Base-by-base conservation (phyloP, 1,140 invertebrate genomes). In the Potamilus streckersoni region DNA sequence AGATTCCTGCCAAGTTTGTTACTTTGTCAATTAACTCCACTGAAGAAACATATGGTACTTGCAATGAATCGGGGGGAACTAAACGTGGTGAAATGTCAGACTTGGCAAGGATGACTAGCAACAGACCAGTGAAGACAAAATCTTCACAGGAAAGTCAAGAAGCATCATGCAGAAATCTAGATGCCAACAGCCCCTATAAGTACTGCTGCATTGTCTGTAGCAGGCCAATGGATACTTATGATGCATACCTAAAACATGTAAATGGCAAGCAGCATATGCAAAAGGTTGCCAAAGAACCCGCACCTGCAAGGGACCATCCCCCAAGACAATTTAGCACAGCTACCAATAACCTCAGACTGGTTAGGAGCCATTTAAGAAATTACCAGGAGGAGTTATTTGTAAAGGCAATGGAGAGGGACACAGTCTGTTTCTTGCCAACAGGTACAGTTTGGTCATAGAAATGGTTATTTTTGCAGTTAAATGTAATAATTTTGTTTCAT, bases 391-490 rank as follows among this genome's bases (percentile, higher is more conserved):
- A 89, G 58, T 76, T 89, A 15, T 85, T 83, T 67, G 61, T 62
- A 17, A 87, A 85, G 74, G 76, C 84, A 0, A 80, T 85, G 80
- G 71, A 71, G 8, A 69, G 66, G 20, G 85, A 89, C 73, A 80
- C 74, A 27, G 79, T 89, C 14, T 76, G 83, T 67, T 89, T 87
- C 71, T 79, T 89, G 58, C 88, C 88, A 61, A 89, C 88, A 80
- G 88, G 87, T 87, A 64, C 81, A 73, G 67, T 17, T 57, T 19
- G 19, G n/a, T 55, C 23, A 65, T 15, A 58, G 8, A 3, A 65
- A n/a, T 70, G 55, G 17, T 70, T 59, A 49, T 56, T 55, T 23
- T 61, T n/a, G 38, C 27, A 19, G 6, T 64, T 69, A 38, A 38
- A 38, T 38, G 8, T 38, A 38, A 6, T 56, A 55, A 27, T 63